A percentile compares a stretch with the other conserved stretches of the same genome.
These are phyloP conservation scores for Heterotis niloticus DNA, from an alignment of 2,113 vertebrate species.

Conservation along the genomic window DNA sequence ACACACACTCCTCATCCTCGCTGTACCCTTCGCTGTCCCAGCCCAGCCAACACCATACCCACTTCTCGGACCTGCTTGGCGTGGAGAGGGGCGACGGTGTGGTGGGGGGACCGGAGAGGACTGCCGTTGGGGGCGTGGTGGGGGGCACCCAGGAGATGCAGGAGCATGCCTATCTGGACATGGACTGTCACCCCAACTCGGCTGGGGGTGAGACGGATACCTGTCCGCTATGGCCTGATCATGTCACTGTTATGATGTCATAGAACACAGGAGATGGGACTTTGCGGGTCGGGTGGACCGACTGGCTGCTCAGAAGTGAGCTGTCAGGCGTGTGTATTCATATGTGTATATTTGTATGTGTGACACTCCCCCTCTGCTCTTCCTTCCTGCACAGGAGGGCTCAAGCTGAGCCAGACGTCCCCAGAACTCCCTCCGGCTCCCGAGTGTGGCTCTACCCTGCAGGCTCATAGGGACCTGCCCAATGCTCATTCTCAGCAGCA, in stretches of 20 bases:
- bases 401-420: constrained; percentile 85
- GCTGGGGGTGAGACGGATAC: constrained; percentile 59
- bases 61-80: constrained; percentile 77
- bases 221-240: not conserved
- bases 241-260: not conserved
- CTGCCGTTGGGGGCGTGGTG: constrained; percentile 47
- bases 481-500: constrained; percentile 82
- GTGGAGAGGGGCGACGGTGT: constrained; percentile 57
- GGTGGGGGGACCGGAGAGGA: constrained; percentile 47
- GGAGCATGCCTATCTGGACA: constrained; percentile 85
- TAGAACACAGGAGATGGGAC: too few relatives aligned
- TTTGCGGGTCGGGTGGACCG: not conserved
- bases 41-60: constrained; percentile 72
- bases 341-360: not conserved
- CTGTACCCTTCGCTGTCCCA: constrained; percentile 68
- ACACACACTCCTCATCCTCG: constrained; percentile 65
- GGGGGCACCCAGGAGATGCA: constrained; percentile 70
- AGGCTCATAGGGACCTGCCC: constrained; percentile 67
- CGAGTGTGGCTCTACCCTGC: constrained; percentile 50
- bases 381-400: constrained; percentile 49
- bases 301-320: not conserved
- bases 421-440: constrained; percentile 75
- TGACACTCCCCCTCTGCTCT: not conserved
- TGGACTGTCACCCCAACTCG: constrained; percentile 81
- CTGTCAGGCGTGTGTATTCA: not conserved